These are phyloP conservation scores for Embiotoca jacksoni DNA, from an alignment of 2,113 vertebrate species.

Conservation along the genomic window DNA sequence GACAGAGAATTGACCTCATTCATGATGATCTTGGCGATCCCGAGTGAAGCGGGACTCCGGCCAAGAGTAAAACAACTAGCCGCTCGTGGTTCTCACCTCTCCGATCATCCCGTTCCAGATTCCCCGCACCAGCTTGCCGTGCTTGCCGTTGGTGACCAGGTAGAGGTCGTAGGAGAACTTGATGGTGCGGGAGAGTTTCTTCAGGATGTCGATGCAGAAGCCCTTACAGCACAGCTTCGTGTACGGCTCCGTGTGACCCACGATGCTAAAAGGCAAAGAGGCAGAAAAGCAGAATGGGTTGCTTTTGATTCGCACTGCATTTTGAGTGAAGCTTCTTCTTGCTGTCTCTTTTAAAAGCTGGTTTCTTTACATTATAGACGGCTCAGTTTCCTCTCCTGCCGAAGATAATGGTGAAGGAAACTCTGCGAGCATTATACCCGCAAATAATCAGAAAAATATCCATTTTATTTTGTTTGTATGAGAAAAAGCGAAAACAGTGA, in stretches of 20 bases:
- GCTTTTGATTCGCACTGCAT: background rate
- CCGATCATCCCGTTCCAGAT: slow-evolving; percentile 99
- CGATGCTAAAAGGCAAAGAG: slow-evolving; percentile 66
- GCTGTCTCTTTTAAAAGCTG: too few relatives aligned
- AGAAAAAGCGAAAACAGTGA: too few relatives aligned
- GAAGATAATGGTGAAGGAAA: too few relatives aligned
- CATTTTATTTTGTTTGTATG: too few relatives aligned
- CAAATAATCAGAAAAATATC: too few relatives aligned
- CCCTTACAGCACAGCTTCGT: slow-evolving; percentile 98
- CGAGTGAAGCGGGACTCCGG: background rate
- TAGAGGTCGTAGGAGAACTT: slow-evolving; percentile 99
- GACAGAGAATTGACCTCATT: too few relatives aligned
- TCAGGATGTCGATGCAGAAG: slow-evolving; percentile 98
- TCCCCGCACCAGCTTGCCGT: slow-evolving; percentile 94
- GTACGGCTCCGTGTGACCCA: slow-evolving; percentile 90
- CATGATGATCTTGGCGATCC: background rate
- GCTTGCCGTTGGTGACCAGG: slow-evolving; percentile 98
- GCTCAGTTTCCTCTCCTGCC: too few relatives aligned
- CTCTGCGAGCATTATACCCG: too few relatives aligned
- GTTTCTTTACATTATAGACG: too few relatives aligned
- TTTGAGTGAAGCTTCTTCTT: background rate
- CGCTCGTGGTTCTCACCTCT: slow-evolving; percentile 86
- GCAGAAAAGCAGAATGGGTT: background rate
- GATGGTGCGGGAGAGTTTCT: slow-evolving; percentile 93
- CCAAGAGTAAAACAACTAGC: background rate